These are phyloP conservation scores for Tapera naevia DNA, from an alignment of 2,797 vertebrate species.

Conservation along the genomic window DNA sequence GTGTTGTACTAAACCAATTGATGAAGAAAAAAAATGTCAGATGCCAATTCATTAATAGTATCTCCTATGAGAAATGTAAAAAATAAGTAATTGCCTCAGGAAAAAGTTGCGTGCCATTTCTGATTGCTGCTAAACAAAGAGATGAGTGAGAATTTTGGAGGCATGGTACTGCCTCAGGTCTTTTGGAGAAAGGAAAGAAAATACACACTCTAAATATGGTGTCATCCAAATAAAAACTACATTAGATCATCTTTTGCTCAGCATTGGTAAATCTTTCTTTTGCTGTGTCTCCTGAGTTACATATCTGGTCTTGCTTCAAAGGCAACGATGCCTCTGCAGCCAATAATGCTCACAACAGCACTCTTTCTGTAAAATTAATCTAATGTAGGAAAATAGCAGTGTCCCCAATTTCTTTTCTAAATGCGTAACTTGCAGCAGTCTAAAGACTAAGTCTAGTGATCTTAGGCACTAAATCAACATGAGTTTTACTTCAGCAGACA, in stretches of 20 bases:
- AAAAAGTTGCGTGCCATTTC: background rate
- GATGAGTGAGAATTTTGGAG: background rate
- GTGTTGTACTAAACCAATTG: background rate
- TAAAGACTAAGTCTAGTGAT: background rate
- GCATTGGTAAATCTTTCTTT: background rate
- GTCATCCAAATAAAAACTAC: background rate
- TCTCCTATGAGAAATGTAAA: background rate
- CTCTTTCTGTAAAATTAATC: background rate
- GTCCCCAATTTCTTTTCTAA: background rate
- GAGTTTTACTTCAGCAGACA: background rate
- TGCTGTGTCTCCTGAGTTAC: background rate
- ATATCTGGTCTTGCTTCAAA: background rate
- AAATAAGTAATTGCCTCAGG: background rate
- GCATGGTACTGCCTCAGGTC: background rate
- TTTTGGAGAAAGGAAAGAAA: background rate
- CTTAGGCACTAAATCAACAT: background rate
- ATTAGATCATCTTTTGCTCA: background rate
- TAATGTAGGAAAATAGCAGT: background rate
- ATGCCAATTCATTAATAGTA: background rate
- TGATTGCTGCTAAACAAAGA: background rate
- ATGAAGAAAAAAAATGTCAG: background rate
- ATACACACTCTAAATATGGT: background rate
- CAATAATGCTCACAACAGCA: background rate
- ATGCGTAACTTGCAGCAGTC: background rate
- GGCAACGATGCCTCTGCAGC: background rate